Conservation (phyloP, 2,797 vertebrate species). For the Propithecus perrieri region DNA sequence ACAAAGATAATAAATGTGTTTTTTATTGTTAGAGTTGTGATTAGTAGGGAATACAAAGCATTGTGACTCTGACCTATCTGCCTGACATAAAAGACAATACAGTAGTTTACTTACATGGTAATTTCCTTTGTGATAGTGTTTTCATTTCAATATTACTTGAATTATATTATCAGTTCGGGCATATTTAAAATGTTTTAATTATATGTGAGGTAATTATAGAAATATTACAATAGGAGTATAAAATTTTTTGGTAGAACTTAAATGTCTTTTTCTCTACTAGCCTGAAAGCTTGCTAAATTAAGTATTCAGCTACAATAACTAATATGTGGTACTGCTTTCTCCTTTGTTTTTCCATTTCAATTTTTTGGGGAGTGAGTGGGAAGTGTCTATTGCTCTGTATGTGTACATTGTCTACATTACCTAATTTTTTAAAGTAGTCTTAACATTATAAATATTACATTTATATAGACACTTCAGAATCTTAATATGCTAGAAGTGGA, state of each 20-base stretch:
- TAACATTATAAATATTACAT: neutral
- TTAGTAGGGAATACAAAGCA: neutral
- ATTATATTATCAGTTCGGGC: neutral
- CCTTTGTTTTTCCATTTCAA: neutral
- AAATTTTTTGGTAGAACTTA: neutral
- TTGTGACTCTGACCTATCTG: neutral
- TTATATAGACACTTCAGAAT: neutral
- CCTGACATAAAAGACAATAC: neutral
- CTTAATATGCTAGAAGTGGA: neutral
- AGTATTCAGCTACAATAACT: neutral
- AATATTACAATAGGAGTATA: neutral
- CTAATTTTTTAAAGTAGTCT: neutral
- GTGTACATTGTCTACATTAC: neutral
- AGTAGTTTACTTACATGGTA: neutral
- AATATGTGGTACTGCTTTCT: neutral
- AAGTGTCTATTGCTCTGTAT: neutral
- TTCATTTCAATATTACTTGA: slow-evolving; percentile 8
- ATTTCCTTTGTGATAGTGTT: slow-evolving; percentile 21
- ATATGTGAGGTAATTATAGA: neutral
- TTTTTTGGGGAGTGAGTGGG: neutral
- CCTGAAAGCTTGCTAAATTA: neutral
- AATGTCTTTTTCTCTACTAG: neutral
- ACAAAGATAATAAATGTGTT: neutral
- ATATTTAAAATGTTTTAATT: slow-evolving; percentile 6
- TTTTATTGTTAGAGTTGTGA: neutral